Base-by-base conservation (phyloP, 2,888 invertebrate genomes). In the Cerastis rubricosa region DNA sequence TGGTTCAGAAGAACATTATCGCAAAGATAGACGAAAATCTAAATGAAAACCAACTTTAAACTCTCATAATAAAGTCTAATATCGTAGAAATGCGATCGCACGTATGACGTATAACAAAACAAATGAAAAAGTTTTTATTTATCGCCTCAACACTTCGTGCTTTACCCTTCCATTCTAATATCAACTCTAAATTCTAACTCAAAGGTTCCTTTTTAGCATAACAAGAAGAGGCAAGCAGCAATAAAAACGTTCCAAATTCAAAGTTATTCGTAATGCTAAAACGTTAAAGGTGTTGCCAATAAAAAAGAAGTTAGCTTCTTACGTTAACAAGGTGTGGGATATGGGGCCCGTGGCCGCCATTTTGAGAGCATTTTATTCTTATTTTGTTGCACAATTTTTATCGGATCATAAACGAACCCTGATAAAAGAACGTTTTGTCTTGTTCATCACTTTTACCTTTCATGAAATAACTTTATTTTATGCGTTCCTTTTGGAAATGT, bases 261-360 rank as follows among this genome's bases (percentile, higher is more conserved):
- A 96, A 96, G 94, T 95, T 95, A 94, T 95, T 94, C 89, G 93
- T 93, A 95, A 93, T 92, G 92, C 92, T 93, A 93, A 93, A 92
- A 89, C 94, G 94, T 94, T 95, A 95, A 95, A 96, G 96, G 96
- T 96, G 95, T 81, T 88, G 93, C 91, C 94, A 92, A 95, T 96
- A 96, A 96, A 96, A 96, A 95, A 94, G 94, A 95, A 95, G 95
- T 96, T 95, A 95, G 94, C 95, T 93, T 94, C 96, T 96, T 96
- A 94, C 93, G 94, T 94, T 92, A 91, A 94, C 92, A 84, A 84
- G 84, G 93, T 94, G 93, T 93, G 93, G 93, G 85, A 92, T 88
- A 90, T 92, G 90, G 91, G 91, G 86, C 92, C 93, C 88, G 92
- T 91, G 93, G 89, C 89, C 76, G 83, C 77, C 83, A 78, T 87